These are phyloP conservation scores for Paradoxurus hermaphroditus DNA, from an alignment of 2,113 vertebrate species.

Conservation along the genomic window DNA sequence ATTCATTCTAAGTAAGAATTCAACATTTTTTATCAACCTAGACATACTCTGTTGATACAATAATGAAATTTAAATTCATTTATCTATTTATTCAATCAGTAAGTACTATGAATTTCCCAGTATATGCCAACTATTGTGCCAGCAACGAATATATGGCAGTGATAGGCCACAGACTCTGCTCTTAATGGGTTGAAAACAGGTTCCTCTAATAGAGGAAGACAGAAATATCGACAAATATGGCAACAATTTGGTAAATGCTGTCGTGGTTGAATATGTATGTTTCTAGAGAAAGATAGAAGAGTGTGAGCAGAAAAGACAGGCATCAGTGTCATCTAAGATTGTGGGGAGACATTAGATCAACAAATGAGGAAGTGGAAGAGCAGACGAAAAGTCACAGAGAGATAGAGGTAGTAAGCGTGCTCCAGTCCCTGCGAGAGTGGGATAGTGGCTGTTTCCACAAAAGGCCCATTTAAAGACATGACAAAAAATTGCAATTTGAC, in stretches of 20 bases:
- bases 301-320: not conserved
- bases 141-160: not conserved
- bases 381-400: too few relatives aligned
- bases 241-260: not conserved
- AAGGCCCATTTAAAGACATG: rapidly evolving
- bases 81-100: not conserved
- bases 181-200: not conserved
- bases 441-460: not conserved
- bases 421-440: not conserved
- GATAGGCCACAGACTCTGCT: not conserved
- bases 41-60: not conserved
- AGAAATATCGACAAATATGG: not conserved
- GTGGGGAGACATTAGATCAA: not conserved
- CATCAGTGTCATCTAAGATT: not conserved
- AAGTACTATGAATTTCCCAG: not conserved
- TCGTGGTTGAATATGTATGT: rapidly evolving
- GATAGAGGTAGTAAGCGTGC: rapidly evolving
- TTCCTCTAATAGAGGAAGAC: not conserved
- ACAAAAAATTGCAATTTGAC: not conserved
- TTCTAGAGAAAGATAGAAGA: not conserved
- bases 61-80: not conserved
- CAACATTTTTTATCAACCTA: not conserved
- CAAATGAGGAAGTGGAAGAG: too few relatives aligned
- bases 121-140: not conserved
- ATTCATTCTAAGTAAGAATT: not conserved